Evolutionary conservation across 2,888 invertebrate species (phyloP).

Genomic region (Agrotis puta): DNA sequence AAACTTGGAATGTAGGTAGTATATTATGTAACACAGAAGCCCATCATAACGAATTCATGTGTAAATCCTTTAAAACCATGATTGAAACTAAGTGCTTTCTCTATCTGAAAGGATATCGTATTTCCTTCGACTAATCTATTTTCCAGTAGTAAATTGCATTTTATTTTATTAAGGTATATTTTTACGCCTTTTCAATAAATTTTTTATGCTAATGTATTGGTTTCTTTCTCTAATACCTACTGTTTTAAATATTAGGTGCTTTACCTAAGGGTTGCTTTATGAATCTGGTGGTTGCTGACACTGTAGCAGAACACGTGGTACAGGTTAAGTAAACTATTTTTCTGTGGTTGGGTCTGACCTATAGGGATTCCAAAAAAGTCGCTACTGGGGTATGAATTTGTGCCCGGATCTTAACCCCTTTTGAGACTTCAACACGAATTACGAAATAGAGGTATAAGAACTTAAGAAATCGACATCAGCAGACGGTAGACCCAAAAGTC

Average conservation of each 20-base stretch:
- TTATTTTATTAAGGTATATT: slow-evolving; percentile 24
- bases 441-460: not conserved
- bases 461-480: too few relatives aligned
- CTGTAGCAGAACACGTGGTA: too few relatives aligned
- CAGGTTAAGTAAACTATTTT: too few relatives aligned
- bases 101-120: slow-evolving; percentile 3
- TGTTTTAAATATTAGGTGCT: not conserved
- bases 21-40: not conserved
- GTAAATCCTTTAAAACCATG: not conserved
- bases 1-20: not conserved
- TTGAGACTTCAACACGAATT: too few relatives aligned
- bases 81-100: slow-evolving; percentile 16
- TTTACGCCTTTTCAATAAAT: slow-evolving; percentile 19
- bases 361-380: too few relatives aligned
- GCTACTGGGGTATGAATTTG: not conserved
- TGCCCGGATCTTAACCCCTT: not conserved
- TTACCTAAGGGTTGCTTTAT: not conserved
- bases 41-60: not conserved
- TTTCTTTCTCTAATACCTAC: slow-evolving; percentile 6
- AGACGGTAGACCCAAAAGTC: too few relatives aligned
- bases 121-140: slow-evolving; percentile 9
- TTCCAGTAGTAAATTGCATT: not conserved
- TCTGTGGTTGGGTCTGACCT: too few relatives aligned
- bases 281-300: not conserved
- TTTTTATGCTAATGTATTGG: slow-evolving; percentile 4